These are phyloP conservation scores for Eupithecia vulgata DNA, from an alignment of 2,888 invertebrate species.

Conservation along the genomic window DNA sequence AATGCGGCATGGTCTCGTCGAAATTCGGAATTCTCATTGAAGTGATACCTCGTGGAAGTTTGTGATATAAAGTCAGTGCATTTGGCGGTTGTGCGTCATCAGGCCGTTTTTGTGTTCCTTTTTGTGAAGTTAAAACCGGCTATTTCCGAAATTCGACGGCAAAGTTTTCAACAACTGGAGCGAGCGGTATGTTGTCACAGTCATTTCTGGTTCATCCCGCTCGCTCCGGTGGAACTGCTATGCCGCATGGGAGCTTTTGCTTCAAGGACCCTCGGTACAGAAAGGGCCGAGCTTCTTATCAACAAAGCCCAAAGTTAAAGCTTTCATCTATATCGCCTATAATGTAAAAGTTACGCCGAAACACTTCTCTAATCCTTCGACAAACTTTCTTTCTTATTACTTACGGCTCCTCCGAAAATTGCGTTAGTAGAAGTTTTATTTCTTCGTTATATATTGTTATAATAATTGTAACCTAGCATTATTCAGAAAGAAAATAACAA, in stretches of 20 bases:
- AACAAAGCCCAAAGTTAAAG: conserved; percentile 57
- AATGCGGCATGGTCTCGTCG: conserved; percentile 70
- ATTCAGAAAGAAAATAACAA: too few relatives aligned
- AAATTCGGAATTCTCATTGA: conserved; percentile 80
- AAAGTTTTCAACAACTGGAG: conserved; percentile 67
- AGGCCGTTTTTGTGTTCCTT: conserved; percentile 58
- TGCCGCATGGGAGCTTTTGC: conserved; percentile 73
- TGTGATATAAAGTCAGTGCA: conserved; percentile 75
- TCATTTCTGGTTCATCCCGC: conserved; percentile 55
- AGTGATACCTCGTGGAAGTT: conserved; percentile 79
- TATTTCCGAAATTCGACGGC: conserved; percentile 80
- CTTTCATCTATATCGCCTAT: conserved; percentile 69
- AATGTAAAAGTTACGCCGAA: conserved; percentile 72
- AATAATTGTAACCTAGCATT: background rate
- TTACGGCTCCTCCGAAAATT: conserved; percentile 53
- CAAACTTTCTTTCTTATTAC: conserved; percentile 63
- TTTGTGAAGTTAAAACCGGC: conserved; percentile 65
- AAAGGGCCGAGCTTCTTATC: conserved; percentile 58
- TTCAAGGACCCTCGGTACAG: conserved; percentile 59
- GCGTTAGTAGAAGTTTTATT: conserved; percentile 49
- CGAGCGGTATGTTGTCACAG: conserved; percentile 64
- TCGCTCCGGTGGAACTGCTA: conserved; percentile 60
- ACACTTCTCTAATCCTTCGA: conserved; percentile 66
- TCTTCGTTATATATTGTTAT: conserved; percentile 30
- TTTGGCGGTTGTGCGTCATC: conserved; percentile 59